Evolutionary conservation across 2,113 vertebrate species (phyloP), one percentile per base, ranked within the genome.

Genomic region (Phyllostomus hastatus): DNA sequence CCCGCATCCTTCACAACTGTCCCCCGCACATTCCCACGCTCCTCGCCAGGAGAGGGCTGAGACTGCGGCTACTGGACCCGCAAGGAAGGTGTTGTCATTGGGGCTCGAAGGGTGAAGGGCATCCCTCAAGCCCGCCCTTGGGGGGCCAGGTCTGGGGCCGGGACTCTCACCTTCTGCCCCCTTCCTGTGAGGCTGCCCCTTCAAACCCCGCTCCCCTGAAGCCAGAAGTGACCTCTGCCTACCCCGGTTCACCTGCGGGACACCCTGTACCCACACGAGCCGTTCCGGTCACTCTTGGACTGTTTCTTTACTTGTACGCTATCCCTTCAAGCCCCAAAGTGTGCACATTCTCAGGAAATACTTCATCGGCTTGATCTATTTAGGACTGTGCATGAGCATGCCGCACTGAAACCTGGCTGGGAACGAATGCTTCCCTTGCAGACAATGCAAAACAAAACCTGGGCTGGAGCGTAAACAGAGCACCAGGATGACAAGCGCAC

Each of bases 381-480:
- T 91, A 72, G 43, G 89, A 70, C 70, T 91, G 89, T 28, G 67
- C 88, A 93, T 89, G 70, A 83, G n/a, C 31, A 14, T 96, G 75
- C 94, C 22, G 26, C 75, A 48, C 82, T 1, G 10, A 66, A 91
- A 91, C 59, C 72, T 94, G 85, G 33, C 85, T 91, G 91, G 50
- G 86, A 95, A 83, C 0, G 16, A 91, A 64, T 67, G 43, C 46
- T 69, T 69, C 54, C 43, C 82, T 75, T 95, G 72, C 11, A 8
- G 16, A 83, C 41, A 64, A 80, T 43, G 46, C 85, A 75, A 80
- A 95, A 72, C 86, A 92, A 95, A 96, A 59, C 80, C 89, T 48
- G 54, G 19, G 43, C 96, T 94, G 92, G 85, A 86, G 89, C 89
- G 90, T 96, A 95, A 91, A 80, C 82, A 94, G 38, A n/a, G 50